These are phyloP conservation scores for Ptilorrhoa leucosticta DNA, from an alignment of 2,113 vertebrate genomes.

Conservation along the genomic window DNA sequence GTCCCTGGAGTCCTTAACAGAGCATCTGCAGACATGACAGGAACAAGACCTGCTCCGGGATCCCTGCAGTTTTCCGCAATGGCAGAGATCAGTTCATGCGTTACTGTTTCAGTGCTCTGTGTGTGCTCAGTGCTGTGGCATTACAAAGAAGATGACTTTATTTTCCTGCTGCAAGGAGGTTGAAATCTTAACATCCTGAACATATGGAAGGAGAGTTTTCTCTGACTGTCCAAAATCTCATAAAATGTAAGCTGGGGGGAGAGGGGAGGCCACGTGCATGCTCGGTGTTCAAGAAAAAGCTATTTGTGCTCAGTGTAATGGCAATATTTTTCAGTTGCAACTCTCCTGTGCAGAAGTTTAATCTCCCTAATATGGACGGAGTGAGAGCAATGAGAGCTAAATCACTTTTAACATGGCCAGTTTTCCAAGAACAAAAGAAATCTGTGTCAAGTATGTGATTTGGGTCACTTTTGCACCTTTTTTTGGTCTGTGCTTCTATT, in stretches of 20 bases:
- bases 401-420: neutral
- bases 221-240: conserved; percentile 36
- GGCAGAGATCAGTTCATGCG: conserved; percentile 43
- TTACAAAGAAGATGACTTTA: conserved; percentile 58
- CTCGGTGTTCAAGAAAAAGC: conserved; percentile 13
- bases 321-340: conserved; percentile 24
- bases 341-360: neutral
- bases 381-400: neutral
- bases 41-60: conserved; percentile 50
- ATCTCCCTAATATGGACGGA: neutral
- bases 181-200: conserved; percentile 53
- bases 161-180: conserved; percentile 44
- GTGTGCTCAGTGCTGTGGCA: conserved; percentile 20
- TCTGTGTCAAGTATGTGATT: neutral
- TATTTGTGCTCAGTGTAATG: conserved; percentile 17
- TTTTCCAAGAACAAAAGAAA: neutral
- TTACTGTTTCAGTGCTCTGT: conserved; percentile 25
- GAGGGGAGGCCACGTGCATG: conserved; percentile 45
- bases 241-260: conserved; percentile 42
- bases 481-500: neutral
- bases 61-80: conserved; percentile 27
- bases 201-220: conserved; percentile 37
- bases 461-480: neutral
- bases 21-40: conserved; percentile 65
- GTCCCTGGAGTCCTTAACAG: conserved; percentile 64